These are phyloP conservation scores for Rallus limicola DNA, from an alignment of 2,113 vertebrate species.

Conservation along the genomic window DNA sequence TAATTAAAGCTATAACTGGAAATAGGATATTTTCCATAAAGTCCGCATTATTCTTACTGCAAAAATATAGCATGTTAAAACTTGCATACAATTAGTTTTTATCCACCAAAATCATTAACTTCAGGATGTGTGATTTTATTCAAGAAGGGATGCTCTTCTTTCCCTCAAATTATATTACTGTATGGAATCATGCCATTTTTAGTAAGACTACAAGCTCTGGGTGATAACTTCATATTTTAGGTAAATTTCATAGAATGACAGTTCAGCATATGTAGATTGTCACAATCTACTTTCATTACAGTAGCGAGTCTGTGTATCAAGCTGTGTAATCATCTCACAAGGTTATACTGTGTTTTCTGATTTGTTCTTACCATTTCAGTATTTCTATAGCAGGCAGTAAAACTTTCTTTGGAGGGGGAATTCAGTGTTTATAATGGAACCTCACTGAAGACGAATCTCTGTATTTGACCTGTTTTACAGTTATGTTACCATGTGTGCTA, in stretches of 20 bases:
- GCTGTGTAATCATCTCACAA: fast-evolving
- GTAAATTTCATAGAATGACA: background rate
- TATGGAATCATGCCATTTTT: background rate
- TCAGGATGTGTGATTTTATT: background rate
- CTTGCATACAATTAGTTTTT: background rate
- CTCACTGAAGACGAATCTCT: background rate
- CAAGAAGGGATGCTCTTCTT: background rate
- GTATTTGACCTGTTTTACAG: background rate
- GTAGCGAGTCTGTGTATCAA: background rate
- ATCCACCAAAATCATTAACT: background rate
- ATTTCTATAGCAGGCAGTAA: background rate
- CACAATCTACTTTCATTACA: background rate
- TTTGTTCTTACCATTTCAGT: background rate
- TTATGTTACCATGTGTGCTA: background rate
- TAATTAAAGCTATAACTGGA: background rate
- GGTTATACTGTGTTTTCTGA: background rate
- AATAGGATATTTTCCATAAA: background rate
- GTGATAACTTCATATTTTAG: background rate
- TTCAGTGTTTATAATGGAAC: background rate
- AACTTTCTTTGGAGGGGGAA: background rate
- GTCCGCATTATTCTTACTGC: background rate
- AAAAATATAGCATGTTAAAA: background rate
- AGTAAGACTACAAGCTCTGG: background rate
- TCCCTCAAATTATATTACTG: background rate
- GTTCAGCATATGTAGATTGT: background rate